Evolutionary conservation across 2,797 vertebrate species (phyloP).

Genomic region (Sebastes vulpes): DNA sequence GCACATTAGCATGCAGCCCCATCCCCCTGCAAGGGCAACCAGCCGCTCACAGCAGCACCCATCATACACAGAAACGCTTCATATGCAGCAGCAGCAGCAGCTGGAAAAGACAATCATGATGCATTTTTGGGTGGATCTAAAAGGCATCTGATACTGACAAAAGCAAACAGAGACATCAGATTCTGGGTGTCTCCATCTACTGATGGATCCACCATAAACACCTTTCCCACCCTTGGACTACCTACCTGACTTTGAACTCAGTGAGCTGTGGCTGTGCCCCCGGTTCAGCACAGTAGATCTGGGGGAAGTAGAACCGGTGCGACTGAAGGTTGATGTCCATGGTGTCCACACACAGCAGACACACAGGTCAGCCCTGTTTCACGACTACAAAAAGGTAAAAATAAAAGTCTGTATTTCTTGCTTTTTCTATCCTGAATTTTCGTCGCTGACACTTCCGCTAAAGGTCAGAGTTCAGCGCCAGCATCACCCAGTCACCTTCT

Average conservation of each 20-base stretch:
- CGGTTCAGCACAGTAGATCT: constrained; percentile 84
- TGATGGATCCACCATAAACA: background rate
- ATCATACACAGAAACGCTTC: constrained; percentile 48
- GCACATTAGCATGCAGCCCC: constrained; percentile 79
- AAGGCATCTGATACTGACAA: constrained; percentile 11
- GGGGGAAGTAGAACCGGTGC: constrained; percentile 86
- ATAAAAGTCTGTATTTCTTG: background rate
- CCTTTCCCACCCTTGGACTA: background rate
- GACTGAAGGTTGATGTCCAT: constrained; percentile 88
- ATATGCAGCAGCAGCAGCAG: constrained; percentile 56
- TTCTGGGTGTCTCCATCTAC: background rate
- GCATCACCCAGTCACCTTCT: constrained; percentile 57
- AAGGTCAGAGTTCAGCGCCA: constrained; percentile 54
- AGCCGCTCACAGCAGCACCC: constrained; percentile 56
- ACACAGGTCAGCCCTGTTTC: constrained; percentile 31
- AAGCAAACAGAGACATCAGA: background rate
- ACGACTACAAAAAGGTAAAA: background rate
- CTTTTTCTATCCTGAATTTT: constrained; percentile 22
- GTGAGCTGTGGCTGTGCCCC: constrained; percentile 76
- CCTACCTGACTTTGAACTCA: constrained; percentile 87
- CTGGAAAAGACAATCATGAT: constrained; percentile 3
- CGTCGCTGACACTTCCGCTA: constrained; percentile 34
- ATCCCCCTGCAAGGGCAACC: constrained; percentile 75
- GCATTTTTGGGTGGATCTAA: constrained; percentile 5
- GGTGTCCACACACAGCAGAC: constrained; percentile 45